A percentile compares a stretch with the other conserved stretches of the same genome.
Evolutionary conservation across 2,797 vertebrate species (phyloP).

Genomic region (Anomalospiza imberbis): DNA sequence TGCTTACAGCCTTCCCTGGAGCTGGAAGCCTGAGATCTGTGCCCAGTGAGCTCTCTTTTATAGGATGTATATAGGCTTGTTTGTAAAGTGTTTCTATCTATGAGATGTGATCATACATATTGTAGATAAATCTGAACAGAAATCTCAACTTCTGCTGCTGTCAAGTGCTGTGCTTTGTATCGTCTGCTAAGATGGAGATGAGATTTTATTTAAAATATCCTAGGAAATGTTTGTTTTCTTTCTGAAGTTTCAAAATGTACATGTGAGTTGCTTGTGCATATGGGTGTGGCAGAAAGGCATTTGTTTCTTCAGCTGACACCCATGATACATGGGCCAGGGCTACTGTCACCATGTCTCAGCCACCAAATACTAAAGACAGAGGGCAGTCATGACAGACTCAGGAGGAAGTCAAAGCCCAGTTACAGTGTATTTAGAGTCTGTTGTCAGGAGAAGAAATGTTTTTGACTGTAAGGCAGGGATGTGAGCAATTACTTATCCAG

Average conservation of each 20-base stretch:
- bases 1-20: background rate
- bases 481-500: background rate
- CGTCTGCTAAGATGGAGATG: background rate
- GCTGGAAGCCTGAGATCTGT: background rate
- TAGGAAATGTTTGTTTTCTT: background rate
- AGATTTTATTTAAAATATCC: background rate
- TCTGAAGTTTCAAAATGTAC: background rate
- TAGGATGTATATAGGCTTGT: background rate
- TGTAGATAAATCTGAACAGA: background rate
- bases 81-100: background rate
- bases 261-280: accelerated
- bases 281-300: background rate
- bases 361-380: background rate
- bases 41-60: background rate
- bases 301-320: background rate
- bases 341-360: background rate
- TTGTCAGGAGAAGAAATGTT: background rate
- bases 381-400: background rate
- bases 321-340: background rate
- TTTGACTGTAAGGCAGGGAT: background rate
- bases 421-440: background rate
- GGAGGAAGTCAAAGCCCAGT: background rate
- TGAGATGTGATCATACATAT: background rate
- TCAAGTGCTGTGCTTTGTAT: background rate
- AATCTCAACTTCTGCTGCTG: background rate